Evolutionary conservation across 1,140 invertebrate species (phyloP).

Genomic region (Babylonia areolata): DNA sequence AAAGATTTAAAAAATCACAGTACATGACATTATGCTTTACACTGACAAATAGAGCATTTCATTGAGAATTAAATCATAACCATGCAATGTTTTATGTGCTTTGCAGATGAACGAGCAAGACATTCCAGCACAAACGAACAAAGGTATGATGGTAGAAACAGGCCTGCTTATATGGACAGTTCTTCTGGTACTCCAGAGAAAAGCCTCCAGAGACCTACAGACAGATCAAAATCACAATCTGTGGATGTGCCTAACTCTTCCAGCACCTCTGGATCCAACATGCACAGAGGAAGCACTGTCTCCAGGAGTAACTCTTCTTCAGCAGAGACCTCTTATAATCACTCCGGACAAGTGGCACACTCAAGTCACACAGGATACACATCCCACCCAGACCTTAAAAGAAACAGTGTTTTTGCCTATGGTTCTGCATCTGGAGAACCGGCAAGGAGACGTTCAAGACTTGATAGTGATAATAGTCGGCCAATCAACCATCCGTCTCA

Average conservation of each 20-base stretch:
- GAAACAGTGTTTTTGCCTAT: slow-evolving; percentile 35
- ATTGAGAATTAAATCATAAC: too few species aligned
- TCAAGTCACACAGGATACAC: slow-evolving; percentile 22
- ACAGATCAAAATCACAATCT: slow-evolving; percentile 24
- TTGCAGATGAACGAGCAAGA: slow-evolving; percentile 36
- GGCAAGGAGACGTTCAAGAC: slow-evolving; percentile 27
- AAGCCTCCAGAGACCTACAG: slow-evolving; percentile 25
- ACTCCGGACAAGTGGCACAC: slow-evolving; percentile 23
- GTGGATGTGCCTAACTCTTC: slow-evolving; percentile 31
- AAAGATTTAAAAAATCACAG: too few species aligned
- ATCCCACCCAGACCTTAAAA: slow-evolving; percentile 29
- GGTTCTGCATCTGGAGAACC: slow-evolving; percentile 32
- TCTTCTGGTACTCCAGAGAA: slow-evolving; percentile 21
- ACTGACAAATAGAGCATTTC: too few species aligned
- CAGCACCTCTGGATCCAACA: slow-evolving; percentile 20
- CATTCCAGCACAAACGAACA: slow-evolving; percentile 38
- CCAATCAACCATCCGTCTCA: slow-evolving; percentile 21
- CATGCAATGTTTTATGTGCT: too few species aligned
- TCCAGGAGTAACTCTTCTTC: slow-evolving; percentile 38
- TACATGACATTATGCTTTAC: too few species aligned
- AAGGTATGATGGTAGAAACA: background rate
- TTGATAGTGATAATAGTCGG: slow-evolving; percentile 43
- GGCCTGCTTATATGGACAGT: slow-evolving; percentile 12
- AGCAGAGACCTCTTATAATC: slow-evolving; percentile 23
- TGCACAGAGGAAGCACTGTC: slow-evolving; percentile 19